Base-by-base conservation (phyloP, 2,797 vertebrate species). In the Acipenser ruthenus region DNA sequence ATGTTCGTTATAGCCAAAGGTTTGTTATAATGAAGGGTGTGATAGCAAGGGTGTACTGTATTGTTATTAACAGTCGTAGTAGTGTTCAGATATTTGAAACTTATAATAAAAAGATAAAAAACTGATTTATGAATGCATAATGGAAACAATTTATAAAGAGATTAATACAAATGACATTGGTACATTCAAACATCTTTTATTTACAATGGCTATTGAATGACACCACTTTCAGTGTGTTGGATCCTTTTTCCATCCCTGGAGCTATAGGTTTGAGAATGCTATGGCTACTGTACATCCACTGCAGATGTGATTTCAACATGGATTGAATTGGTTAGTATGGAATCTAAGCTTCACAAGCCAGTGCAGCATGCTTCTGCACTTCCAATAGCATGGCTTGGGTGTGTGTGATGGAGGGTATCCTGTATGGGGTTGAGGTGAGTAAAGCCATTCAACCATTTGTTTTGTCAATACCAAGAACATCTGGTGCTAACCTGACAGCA, bases 301-400 rank as follows among this genome's bases (percentile, higher is more conserved):
- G 80, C 83, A 85, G 75, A 76, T 72, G 71, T 73, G 74, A 75
- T 72, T 69, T 75, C 77, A 82, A 69, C 72, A 69, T 74, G 77
- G 82, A 81, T 72, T 37, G 72, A 77, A 79, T 73, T 62, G 75
- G 70, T 75, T 79, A 78, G 80, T 77, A 82, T 69, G 71, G 78
- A 68, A 79, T 77, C 74, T 81, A 81, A 73, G 75, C 82, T 81
- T 83, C 75, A 79, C 70, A 71, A 75, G 73, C 76, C 81, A 83
- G 82, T 81, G 79, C 77, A 72, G 65, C 67, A 67, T 78, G 73
- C 78, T 78, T 68, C 76, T 82, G 72, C 74, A 79, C 77, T 37
- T 37, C 23, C 23, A 37, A 74, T 73, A 80, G 69, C 71, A 74
- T 75, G 68, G 48, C 52, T 72, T 75, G 74, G 80, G 79, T 83